Percentiles rank a stretch among this genome's conserved stretches.
These are phyloP conservation scores for Catharus ustulatus DNA, from an alignment of 2,797 vertebrate species.

Conservation along the genomic window DNA sequence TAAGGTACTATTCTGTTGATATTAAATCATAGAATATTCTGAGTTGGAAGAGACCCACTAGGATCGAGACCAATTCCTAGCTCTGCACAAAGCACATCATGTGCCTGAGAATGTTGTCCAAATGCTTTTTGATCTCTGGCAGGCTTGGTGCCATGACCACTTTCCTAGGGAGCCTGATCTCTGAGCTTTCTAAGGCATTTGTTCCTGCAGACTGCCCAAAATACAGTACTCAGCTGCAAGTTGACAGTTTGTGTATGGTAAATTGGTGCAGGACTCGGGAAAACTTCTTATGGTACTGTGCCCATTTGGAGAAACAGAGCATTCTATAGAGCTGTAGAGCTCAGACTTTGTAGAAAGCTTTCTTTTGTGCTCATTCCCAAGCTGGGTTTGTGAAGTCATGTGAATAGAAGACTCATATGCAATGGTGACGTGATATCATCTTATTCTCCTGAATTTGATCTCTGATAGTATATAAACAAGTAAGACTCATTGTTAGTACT, in stretches of 20 bases:
- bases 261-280: not conserved
- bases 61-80: not conserved
- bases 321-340: not conserved
- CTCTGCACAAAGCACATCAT: not conserved
- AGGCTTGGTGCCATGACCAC: not conserved
- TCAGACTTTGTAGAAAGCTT: not conserved
- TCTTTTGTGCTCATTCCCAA: not conserved
- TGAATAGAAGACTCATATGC: not conserved
- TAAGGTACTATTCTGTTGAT: not conserved
- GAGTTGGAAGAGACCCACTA: not conserved
- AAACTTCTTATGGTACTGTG: not conserved
- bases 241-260: not conserved
- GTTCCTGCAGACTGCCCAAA: not conserved
- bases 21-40: not conserved
- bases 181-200: not conserved
- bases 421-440: not conserved
- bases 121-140: not conserved
- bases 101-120: not conserved
- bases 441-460: not conserved
- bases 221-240: not conserved
- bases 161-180: not conserved
- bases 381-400: not conserved
- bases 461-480: not conserved
- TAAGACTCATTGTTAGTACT: not conserved
- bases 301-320: not conserved